These are phyloP conservation scores for Colossoma macropomum DNA, from an alignment of 2,113 vertebrate genomes.

Conservation along the genomic window DNA sequence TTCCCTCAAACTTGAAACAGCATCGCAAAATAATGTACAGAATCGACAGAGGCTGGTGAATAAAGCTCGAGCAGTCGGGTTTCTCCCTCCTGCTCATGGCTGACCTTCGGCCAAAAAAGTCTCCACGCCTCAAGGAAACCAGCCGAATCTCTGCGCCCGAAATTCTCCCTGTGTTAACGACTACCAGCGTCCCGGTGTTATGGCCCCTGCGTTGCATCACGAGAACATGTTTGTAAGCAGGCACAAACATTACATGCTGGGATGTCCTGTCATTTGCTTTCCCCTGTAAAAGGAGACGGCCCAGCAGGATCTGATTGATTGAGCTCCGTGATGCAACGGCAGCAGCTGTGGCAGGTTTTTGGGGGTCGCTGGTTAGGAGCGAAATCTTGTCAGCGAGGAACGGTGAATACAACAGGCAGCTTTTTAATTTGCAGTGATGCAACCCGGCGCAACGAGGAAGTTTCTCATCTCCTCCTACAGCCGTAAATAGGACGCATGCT, in stretches of 20 bases:
- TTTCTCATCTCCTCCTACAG: slow-evolving; percentile 59
- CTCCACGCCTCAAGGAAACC: background rate
- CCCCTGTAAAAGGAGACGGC: background rate
- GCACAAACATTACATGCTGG: background rate
- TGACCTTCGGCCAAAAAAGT: background rate
- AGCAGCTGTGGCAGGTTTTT: background rate
- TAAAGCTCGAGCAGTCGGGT: background rate
- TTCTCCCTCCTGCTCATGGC: background rate
- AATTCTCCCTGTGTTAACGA: background rate
- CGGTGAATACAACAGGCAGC: slow-evolving; percentile 58
- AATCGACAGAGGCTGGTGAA: background rate
- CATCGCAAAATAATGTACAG: background rate
- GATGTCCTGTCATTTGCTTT: slow-evolving; percentile 28
- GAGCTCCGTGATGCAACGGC: slow-evolving; percentile 42
- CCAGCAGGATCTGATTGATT: slow-evolving; percentile 14
- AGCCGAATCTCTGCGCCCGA: background rate
- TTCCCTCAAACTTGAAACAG: no score
- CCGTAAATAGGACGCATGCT: slow-evolving; percentile 63
- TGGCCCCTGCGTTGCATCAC: slow-evolving; percentile 22
- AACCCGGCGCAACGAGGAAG: slow-evolving; percentile 67
- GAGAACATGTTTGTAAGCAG: slow-evolving; percentile 20
- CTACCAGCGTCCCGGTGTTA: background rate
- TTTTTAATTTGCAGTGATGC: slow-evolving; percentile 71
- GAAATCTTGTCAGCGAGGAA: slow-evolving; percentile 11
- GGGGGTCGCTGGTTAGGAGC: background rate